A percentile compares a stretch with the other conserved stretches of the same genome.
These are phyloP conservation scores for Hippotragus niger DNA, from an alignment of 2,113 vertebrate species.

Conservation along the genomic window DNA sequence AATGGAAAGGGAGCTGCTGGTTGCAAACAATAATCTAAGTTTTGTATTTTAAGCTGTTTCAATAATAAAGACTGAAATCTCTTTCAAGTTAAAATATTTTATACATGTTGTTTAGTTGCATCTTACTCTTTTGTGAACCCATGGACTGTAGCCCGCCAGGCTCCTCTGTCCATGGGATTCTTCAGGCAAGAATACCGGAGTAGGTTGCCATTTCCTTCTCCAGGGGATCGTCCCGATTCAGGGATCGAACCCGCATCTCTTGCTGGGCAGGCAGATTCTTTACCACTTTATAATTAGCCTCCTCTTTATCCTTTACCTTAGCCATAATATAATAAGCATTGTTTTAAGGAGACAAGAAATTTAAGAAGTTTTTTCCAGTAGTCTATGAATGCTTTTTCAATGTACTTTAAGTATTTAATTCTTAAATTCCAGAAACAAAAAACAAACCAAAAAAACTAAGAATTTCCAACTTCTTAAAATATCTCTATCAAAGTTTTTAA, in stretches of 20 bases:
- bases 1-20: not conserved
- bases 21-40: not conserved
- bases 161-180: not conserved
- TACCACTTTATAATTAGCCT: not conserved
- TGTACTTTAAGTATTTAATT: not conserved
- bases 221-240: not conserved
- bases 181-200: not conserved
- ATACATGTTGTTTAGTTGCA: not conserved
- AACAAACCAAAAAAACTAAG: not conserved
- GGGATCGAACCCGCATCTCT: not conserved
- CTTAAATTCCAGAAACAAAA: not conserved
- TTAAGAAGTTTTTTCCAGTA: not conserved
- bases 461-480: conserved; percentile 31
- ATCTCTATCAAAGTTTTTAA: not conserved
- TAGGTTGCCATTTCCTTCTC: not conserved
- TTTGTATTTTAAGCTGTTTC: not conserved
- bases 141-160: not conserved
- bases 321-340: not conserved
- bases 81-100: not conserved
- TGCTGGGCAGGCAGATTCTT: not conserved
- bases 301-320: not conserved
- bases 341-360: not conserved
- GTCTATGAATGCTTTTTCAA: not conserved
- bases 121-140: not conserved
- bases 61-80: not conserved